Evolutionary conservation across 1,140 invertebrate species (phyloP), one percentile per base, ranked within the genome.

Genomic region (Drosophila auraria): DNA sequence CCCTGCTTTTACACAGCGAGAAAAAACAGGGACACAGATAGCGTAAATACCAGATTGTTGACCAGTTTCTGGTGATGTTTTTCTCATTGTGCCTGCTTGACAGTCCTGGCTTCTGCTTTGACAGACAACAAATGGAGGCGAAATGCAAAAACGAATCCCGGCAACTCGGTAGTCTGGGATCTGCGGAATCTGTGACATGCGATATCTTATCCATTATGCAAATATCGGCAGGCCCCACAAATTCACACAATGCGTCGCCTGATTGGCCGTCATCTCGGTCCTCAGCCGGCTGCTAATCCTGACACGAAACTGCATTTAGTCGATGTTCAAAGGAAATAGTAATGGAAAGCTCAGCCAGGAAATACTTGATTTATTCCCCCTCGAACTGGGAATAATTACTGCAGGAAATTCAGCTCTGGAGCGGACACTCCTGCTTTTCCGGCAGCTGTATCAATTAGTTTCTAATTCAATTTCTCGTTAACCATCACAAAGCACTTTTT

Each of bases 171-270:
- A 73, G 68, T 73, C 63, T 54, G 47, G 53, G 54, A 40, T 57
- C 51, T 59, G 60, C 56, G 76, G 64, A 72, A 79, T 79, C 60
- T 79, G 77, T 72, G 81, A 89, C 86, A 84, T 80, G 84, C 73
- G 78, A 83, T 82, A 90, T 89, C 83, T 89, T 82, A 90, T 89
- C 83, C 89, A 90, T 89, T 89, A 89, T 89, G 84, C 77, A 89
- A 89, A 89, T 89, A 89, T 89, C 82, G 86, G 73, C 70, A 84
- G 56, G 38, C 62, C 40, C 61, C 80, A 40, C 54, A 87, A 87
- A 89, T 84, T 70, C 86, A 65, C 73, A 69, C 73, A 77, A 82
- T 81, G 63, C 78, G 70, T 76, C 44, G 30, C 42, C 73, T 71
- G 80, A 81, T 83, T 89, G 78, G 44, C 30, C 20, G 8, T 23